Base-by-base conservation (phyloP, 2,888 invertebrate species). In the Tetramorium bicarinatum region DNA sequence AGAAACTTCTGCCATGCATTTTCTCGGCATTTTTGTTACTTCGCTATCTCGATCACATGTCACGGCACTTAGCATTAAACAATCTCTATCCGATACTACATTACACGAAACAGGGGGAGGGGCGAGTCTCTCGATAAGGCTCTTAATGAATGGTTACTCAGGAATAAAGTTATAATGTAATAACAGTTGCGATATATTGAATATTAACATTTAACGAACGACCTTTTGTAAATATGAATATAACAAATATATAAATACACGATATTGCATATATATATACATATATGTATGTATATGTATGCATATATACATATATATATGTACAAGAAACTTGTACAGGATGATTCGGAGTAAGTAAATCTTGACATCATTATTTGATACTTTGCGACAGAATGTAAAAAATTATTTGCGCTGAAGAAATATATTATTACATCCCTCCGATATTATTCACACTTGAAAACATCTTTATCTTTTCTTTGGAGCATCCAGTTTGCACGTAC, bases 171-270 rank as follows among this genome's bases (percentile, higher is more conserved):
- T 91, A 91, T 86, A 90, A 89, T 88, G 81, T 89, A 92, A 89
- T 90, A 91, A 92, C 86, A 90, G 89, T 92, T 90, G 89, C 91
- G 92, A 93, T 93, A 93, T 93, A 91, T 89, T 91, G 90, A 91
- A 83, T 90, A 93, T 90, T 91, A 88, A 91, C 90, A 87, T 90
- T 91, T 90, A 91, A 91, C 85, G 88, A 91, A 91, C 86, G 88
- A 93, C 85, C 89, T 93, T 93, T 93, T 94, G 94, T 94, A 94
- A 93, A 94, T 94, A 94, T 90, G 88, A 92, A 91, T 90, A 88
- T 85, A 86, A 87, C 82, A 89, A 85, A 84, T 82, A 88, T 90
- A 89, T 83, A 87, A 49, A 83, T 84, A 85, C 84, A 41, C 41
- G 38, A 82, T 34, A 34, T 86, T 76, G 84, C 66, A 74, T 44